Base-by-base conservation (phyloP, 1,140 invertebrate species). In the Delia radicum region DNA sequence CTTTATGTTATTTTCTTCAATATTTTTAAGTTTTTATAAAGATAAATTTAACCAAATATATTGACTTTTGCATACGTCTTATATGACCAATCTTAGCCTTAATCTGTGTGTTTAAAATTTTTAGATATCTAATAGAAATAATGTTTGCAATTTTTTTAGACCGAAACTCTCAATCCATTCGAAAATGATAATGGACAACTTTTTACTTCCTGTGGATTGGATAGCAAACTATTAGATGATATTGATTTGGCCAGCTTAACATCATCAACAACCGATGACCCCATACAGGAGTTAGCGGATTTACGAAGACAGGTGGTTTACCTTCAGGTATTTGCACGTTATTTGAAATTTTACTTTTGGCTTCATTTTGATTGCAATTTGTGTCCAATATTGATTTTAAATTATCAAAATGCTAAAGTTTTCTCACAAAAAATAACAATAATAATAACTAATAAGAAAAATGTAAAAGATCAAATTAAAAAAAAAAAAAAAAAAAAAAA, bases 151-250 rank as follows among this genome's bases (percentile, higher is more conserved):
- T 71, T 21, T 77, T 74, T 74, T 37, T 87, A 93, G 92, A 91
- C 92, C 81, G 93, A 94, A 90, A 93, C 93, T 91, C 91, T 94
- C 89, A 94, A 94, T 91, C 93, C 94, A 89, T 94, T 94, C 89
- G 92, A 93, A 82, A 90, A 92, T 82, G 89, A 92, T 89, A 94
- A 94, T 91, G 92, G 92, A 88, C 91, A 92, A 87, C 91, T 91
- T 87, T 90, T 90, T 79, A 90, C 89, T 84, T 88, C 91, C 80
- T 82, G 87, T 81, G 77, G 86, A 76, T 63, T 88, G 77, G 83
- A 87, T 63, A 87, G 87, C 78, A 88, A 88, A 69, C 87, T 87
- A 76, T 83, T 89, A 75, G 91, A 92, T 81, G 89, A 89, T 85
- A 88, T 86, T 83, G 88, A 89, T 84, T 87, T 88, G 86, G 88